Evolutionary conservation across 2,797 vertebrate species (phyloP), one percentile per base, ranked within the genome.

Genomic region (Hipposideros larvatus): DNA sequence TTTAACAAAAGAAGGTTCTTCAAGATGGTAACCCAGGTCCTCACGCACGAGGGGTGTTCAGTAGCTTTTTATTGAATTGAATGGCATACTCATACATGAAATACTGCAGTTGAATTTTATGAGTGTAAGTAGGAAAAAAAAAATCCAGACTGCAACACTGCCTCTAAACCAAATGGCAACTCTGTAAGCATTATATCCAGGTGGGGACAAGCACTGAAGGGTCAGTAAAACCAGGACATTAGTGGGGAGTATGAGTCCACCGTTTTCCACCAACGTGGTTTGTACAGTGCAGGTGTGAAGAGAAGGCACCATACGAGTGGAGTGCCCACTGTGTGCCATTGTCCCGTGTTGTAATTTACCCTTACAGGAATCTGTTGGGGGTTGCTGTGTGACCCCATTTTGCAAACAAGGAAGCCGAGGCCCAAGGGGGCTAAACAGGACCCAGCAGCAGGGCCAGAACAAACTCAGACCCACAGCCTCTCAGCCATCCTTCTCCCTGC

Each of bases 41-140:
- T 43, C 2, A 0, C 0, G 1, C n/a, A 0, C 0, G 0, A n/a
- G 10, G 46, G 19, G 22, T 3, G 4, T 0, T 65, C 2, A 34
- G 14, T 14, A 3, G 1, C 9, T 24, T 77, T 37, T 11, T 6
- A 51, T 13, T 10, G 22, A n/a, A 41, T 24, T 31, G 8, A 37
- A 22, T 46, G 66, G 73, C 66, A 37, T 7, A 51, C 48, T 51
- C 48, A 13, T 51, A n/a, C 34, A 11, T 26, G 2, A 48, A 51
- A 28, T 4, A 13, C 11, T 9, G 26, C 0, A 0, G 4, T 10
- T 13, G 34, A 59, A 34, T 28, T 21, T 43, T 11, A 21, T 6
- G 48, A 88, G 74, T 28, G 48, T 71, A 71, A 78, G 24, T 11
- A 24, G 53, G 11, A 16, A 28, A 19, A 48, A 18, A 61, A 16